phyloP scores from a whole-genome alignment of 2,888 invertebrate genomes.

The Physocephala rufipes region DNA sequence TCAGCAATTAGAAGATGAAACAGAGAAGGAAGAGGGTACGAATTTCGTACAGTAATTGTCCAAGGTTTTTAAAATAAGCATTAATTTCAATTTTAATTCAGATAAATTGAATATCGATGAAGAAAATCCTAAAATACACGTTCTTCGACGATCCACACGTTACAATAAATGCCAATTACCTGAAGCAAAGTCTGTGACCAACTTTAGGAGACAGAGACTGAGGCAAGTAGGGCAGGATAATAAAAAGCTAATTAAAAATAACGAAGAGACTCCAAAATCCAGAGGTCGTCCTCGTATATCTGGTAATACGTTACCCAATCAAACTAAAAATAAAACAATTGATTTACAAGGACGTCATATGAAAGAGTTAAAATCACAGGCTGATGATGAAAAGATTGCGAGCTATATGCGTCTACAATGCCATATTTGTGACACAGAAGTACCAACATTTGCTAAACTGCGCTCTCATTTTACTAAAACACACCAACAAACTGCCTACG shows the following conservation, averaged over 20 bases:
- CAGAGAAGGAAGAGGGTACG: slow-evolving; percentile 15
- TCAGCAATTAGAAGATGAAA: slow-evolving; percentile 13
- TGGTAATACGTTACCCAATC: slow-evolving; percentile 33
- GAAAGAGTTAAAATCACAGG: slow-evolving; percentile 40
- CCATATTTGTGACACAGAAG: slow-evolving; percentile 53
- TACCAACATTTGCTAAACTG: slow-evolving; percentile 53
- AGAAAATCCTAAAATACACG: not conserved
- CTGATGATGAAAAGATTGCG: slow-evolving; percentile 57
- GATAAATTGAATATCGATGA: slow-evolving; percentile 23
- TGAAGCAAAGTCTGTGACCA: not conserved
- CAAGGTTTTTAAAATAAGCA: not conserved
- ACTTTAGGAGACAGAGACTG: not conserved
- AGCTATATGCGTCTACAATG: slow-evolving; percentile 58
- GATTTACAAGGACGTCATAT: slow-evolving; percentile 17
- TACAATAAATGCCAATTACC: not conserved
- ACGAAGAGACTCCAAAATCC: not conserved
- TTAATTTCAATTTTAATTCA: not conserved
- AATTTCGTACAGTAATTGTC: not conserved
- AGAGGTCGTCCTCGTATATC: slow-evolving; percentile 30
- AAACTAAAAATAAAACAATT: slow-evolving; percentile 7
- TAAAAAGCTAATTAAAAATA: no score
- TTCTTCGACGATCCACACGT: slow-evolving; percentile 21
- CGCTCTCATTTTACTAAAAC: slow-evolving; percentile 56
- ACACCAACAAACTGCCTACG: slow-evolving; percentile 58
- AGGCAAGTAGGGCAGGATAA: not conserved